A percentile compares a stretch with the other conserved stretches of the same genome.
Conservation (phyloP, 1,140 invertebrate species). For the Listronotus bonariensis region DNA sequence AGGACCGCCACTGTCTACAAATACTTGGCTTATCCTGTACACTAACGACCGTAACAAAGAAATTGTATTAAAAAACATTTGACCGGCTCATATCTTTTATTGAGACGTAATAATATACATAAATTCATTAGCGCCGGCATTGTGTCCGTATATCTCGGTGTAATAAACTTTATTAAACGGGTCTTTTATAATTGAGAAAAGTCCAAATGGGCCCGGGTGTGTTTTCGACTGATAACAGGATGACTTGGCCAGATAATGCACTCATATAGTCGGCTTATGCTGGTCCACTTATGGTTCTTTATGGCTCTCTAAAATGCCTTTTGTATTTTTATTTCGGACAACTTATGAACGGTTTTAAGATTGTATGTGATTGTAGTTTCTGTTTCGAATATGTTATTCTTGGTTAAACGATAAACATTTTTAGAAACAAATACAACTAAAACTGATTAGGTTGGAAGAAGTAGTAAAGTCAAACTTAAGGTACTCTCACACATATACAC, state of each 20-base stretch:
- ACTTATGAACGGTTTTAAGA: not conserved
- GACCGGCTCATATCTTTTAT: slow-evolving; percentile 1
- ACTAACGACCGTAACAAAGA: too few relatives aligned
- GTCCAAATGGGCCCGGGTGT: slow-evolving; percentile 26
- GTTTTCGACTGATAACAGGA: slow-evolving; percentile 27
- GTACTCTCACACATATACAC: too few relatives aligned
- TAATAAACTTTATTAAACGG: slow-evolving; percentile 32
- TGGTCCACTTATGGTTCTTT: slow-evolving; percentile 28
- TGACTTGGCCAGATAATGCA: slow-evolving; percentile 26
- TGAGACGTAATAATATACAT: slow-evolving; percentile 15
- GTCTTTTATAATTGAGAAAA: slow-evolving; percentile 31
- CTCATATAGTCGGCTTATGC: slow-evolving; percentile 21
- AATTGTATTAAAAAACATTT: too few relatives aligned
- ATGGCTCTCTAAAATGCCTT: slow-evolving; percentile 21
- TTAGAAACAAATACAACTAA: too few relatives aligned
- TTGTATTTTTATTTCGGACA: slow-evolving; percentile 13
- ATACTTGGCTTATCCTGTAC: too few relatives aligned
- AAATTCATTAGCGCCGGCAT: slow-evolving; percentile 24
- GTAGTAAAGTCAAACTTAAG: too few relatives aligned
- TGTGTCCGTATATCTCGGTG: slow-evolving; percentile 3
- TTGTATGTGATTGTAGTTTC: too few relatives aligned
- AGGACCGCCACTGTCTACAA: too few relatives aligned
- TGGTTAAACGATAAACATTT: too few relatives aligned
- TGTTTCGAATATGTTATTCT: too few relatives aligned
- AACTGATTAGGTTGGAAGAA: too few relatives aligned